phyloP scores from a whole-genome alignment of 2,888 invertebrate species.

The Diaphora mendica region DNA sequence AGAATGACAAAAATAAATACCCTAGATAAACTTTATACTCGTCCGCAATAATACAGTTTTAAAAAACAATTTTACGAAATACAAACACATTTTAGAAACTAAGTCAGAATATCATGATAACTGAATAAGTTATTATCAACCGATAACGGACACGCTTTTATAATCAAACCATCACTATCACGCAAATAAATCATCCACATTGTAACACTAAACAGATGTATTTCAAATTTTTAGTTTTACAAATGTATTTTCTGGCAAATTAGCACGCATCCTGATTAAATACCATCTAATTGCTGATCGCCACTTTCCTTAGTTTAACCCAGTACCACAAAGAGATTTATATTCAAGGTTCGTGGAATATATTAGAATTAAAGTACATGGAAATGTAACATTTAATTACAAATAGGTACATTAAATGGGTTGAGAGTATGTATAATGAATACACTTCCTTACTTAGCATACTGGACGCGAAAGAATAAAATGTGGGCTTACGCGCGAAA shows the following conservation, averaged over 20 bases:
- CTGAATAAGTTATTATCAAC: background rate
- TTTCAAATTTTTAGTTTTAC: background rate
- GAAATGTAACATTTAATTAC: conserved; percentile 9
- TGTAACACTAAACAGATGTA: background rate
- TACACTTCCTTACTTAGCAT: conserved; percentile 7
- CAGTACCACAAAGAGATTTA: background rate
- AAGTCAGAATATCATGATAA: background rate
- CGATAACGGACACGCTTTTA: background rate
- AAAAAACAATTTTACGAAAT: no score
- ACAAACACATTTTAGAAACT: background rate
- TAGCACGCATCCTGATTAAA: background rate
- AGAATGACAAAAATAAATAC: no score
- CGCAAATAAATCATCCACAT: background rate
- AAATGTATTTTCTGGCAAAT: background rate
- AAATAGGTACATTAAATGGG: conserved; percentile 1
- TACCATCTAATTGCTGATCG: background rate
- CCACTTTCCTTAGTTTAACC: background rate
- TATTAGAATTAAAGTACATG: background rate
- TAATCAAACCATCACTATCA: background rate
- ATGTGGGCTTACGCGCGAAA: background rate
- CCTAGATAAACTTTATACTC: no score
- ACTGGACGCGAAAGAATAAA: conserved; percentile 2
- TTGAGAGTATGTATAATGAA: conserved; percentile 12
- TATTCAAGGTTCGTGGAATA: background rate
- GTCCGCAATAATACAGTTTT: no score